Evolutionary conservation across 2,888 invertebrate genomes (phyloP).

Genomic region (Esperia sulphurella): DNA sequence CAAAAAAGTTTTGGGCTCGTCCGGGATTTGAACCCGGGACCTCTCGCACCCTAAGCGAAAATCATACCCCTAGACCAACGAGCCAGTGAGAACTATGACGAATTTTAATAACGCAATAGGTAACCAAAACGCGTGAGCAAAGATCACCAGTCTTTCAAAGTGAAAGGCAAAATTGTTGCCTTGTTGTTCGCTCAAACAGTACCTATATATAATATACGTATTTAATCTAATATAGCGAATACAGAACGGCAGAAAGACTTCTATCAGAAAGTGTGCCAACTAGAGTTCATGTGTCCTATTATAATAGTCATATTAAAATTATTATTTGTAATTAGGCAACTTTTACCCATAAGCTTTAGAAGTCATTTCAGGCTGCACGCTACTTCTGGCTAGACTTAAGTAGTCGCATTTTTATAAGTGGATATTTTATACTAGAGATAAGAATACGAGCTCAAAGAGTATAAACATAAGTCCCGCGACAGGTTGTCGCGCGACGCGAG

Average conservation of each 20-base stretch:
- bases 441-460: too few species aligned
- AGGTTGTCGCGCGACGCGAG: constrained; percentile 34
- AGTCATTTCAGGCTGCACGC: too few species aligned
- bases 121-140: background rate
- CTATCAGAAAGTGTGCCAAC: too few species aligned
- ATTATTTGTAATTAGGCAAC: too few species aligned
- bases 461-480: constrained; percentile 11
- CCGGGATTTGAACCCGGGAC: constrained; percentile 79
- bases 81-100: constrained; percentile 28
- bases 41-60: constrained; percentile 79
- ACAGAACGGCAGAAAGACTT: too few species aligned
- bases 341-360: too few species aligned
- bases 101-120: constrained; percentile 1
- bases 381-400: too few species aligned
- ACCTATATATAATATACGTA: background rate
- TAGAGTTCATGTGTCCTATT: too few species aligned
- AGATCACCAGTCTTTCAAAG: constrained; percentile 1
- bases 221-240: too few species aligned
- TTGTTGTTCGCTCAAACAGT: constrained; percentile 6
- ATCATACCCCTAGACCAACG: constrained; percentile 77
- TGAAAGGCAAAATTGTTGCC: constrained; percentile 19
- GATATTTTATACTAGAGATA: too few species aligned
- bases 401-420: too few species aligned
- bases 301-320: too few species aligned
- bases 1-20: constrained; percentile 58